Evolutionary conservation across 2,797 vertebrate species (phyloP), one percentile per base, ranked within the genome.

Genomic region (Acanthornis magna): DNA sequence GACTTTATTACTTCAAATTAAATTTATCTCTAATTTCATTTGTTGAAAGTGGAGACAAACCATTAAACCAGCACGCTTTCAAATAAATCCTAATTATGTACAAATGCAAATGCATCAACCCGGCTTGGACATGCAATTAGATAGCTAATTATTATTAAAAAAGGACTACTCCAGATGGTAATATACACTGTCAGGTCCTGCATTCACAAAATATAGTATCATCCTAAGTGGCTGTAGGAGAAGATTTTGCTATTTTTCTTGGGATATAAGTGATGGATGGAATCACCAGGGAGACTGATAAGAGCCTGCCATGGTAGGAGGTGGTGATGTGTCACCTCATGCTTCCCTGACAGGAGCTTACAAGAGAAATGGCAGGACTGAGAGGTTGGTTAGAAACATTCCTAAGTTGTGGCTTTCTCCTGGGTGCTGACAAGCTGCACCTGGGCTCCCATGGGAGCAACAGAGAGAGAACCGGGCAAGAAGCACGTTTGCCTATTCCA

Each of bases 81-180:
- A 97, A 96, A 97, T 97, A 97, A 97, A 97, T 97, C 89, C 96
- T 96, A 96, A 98, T 97, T 97, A 96, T 26, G 93, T 93, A 96
- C 65, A 93, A 96, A 95, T 85, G 96, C 95, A 98, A 97, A 97
- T 94, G 81, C 79, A 93, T 91, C 86, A 92, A 65, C 62, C 58
- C 96, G 91, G 82, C 88, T 91, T 97, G 95, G 97, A 93, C 84
- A 53, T 68, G 94, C 95, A 96, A 97, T 97, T 97, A 97, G 88
- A 96, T 93, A 92, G 94, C 95, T 96, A 97, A 97, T 97, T 97
- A 94, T 90, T 96, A 94, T 65, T 67, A 60, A 48, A 85, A 88
- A 45, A 88, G 92, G 53, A 85, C 47, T 67, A 90, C 57, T 95
- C 77, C 71, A 85, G 84, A 95, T 94, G 75, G 51, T 61, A 91